A percentile compares a stretch with the other conserved stretches of the same genome.
These are phyloP conservation scores for Sebastes itinus DNA, from an alignment of 2,797 vertebrate genomes.

Conservation along the genomic window DNA sequence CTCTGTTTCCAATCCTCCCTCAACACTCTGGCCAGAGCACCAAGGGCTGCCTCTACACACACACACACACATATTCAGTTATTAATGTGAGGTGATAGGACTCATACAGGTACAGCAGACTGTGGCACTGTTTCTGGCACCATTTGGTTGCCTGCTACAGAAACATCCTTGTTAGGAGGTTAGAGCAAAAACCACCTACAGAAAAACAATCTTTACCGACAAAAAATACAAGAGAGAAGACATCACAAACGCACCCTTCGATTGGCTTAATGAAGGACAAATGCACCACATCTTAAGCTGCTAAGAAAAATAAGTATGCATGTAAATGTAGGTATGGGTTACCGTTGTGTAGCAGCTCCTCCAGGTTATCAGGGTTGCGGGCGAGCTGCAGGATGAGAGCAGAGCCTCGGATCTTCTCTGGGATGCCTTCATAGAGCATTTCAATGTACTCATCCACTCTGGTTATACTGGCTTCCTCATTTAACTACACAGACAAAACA, in stretches of 20 bases:
- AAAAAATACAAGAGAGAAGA: neutral
- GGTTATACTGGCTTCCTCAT: conserved; percentile 72
- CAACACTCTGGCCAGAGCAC: conserved; percentile 93
- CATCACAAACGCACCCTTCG: neutral
- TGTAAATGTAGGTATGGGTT: neutral
- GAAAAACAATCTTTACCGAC: neutral
- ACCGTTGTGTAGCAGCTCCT: conserved; percentile 92
- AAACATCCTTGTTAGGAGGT: neutral
- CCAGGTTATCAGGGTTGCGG: conserved; percentile 92
- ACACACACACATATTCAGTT: neutral
- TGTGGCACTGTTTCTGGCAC: neutral
- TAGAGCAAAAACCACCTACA: too few relatives aligned
- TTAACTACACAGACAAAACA: conserved; percentile 40
- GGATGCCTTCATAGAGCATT: conserved; percentile 90
- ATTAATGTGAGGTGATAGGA: neutral
- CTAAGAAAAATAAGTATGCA: neutral
- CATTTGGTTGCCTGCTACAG: neutral
- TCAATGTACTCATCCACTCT: conserved; percentile 86
- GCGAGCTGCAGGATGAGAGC: conserved; percentile 91
- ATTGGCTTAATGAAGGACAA: neutral
- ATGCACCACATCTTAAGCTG: neutral
- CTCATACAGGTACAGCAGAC: neutral
- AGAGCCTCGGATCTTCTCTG: conserved; percentile 90
- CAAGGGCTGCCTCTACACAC: conserved; percentile 88
- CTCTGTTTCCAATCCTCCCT: conserved; percentile 99